These are phyloP conservation scores for Callimorpha dominula DNA, from an alignment of 2,888 invertebrate genomes.

Conservation along the genomic window DNA sequence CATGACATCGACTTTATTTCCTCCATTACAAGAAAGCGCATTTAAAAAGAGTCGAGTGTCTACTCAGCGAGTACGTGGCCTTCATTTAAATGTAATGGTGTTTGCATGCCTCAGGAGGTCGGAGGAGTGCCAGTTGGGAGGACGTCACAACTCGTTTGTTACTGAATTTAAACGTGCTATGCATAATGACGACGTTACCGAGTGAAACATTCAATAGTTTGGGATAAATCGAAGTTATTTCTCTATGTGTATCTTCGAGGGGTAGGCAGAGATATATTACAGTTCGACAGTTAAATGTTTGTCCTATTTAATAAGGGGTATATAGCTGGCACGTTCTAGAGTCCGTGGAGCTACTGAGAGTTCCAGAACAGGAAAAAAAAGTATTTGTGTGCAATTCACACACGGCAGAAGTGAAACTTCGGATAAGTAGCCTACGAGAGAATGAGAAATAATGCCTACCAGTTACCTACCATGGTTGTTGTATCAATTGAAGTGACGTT, in stretches of 20 bases:
- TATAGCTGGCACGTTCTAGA: no score
- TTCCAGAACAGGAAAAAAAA: not conserved
- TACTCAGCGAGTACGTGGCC: not conserved
- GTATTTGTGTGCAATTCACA: no score
- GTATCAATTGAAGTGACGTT: no score
- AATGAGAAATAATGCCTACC: no score
- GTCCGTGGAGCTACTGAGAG: not conserved
- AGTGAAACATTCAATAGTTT: not conserved
- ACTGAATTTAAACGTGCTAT: not conserved
- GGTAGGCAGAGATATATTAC: no score
- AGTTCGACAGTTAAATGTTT: not conserved
- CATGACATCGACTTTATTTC: not conserved
- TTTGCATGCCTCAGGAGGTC: not conserved
- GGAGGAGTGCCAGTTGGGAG: not conserved
- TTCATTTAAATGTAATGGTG: constrained; percentile 1
- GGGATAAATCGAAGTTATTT: not conserved
- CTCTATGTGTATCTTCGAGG: not conserved
- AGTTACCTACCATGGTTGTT: no score
- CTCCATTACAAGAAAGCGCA: not conserved
- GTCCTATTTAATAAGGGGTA: not conserved
- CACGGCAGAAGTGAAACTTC: no score
- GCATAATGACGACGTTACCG: constrained; percentile 2
- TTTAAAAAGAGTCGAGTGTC: not conserved
- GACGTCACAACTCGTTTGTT: not conserved
- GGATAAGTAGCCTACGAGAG: no score